Conservation (phyloP, 2,888 invertebrate genomes). For the Agrotis ipsilon region DNA sequence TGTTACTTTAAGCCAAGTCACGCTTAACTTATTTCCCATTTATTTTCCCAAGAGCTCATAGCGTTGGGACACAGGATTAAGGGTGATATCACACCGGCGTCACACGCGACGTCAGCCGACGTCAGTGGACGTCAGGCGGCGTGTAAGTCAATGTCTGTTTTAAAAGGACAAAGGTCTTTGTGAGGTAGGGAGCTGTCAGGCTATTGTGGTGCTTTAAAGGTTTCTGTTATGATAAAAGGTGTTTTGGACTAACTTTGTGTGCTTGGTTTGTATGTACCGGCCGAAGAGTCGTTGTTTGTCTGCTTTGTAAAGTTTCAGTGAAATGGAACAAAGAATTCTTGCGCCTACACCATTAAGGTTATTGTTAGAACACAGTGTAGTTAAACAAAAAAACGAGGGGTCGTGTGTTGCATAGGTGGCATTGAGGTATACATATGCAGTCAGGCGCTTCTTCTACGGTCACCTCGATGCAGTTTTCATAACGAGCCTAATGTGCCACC, state of each 20-base stretch:
- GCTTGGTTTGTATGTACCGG: slow-evolving; percentile 10
- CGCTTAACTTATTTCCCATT: slow-evolving; percentile 54
- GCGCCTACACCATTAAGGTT: background rate
- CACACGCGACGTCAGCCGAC: slow-evolving; percentile 26
- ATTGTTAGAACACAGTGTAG: background rate
- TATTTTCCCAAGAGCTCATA: slow-evolving; percentile 56
- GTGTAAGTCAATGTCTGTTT: slow-evolving; percentile 60
- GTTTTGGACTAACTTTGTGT: slow-evolving; percentile 25
- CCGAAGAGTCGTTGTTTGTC: background rate
- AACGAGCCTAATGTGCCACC: no score
- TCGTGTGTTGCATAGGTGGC: no score
- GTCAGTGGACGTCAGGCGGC: slow-evolving; percentile 44
- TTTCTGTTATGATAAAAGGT: slow-evolving; percentile 28
- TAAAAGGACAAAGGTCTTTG: slow-evolving; percentile 59
- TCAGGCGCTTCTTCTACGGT: no score
- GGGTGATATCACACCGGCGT: slow-evolving; percentile 46
- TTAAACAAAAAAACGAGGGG: no score
- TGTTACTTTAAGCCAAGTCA: slow-evolving; percentile 50
- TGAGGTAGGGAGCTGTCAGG: slow-evolving; percentile 35
- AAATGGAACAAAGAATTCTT: background rate
- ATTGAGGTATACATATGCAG: no score
- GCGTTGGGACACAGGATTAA: slow-evolving; percentile 47
- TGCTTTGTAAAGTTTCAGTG: slow-evolving; percentile 11
- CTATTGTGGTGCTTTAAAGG: slow-evolving; percentile 31
- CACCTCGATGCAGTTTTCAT: no score